Base-by-base conservation (phyloP, 2,113 vertebrate genomes). In the Herpetotheres cachinnans region DNA sequence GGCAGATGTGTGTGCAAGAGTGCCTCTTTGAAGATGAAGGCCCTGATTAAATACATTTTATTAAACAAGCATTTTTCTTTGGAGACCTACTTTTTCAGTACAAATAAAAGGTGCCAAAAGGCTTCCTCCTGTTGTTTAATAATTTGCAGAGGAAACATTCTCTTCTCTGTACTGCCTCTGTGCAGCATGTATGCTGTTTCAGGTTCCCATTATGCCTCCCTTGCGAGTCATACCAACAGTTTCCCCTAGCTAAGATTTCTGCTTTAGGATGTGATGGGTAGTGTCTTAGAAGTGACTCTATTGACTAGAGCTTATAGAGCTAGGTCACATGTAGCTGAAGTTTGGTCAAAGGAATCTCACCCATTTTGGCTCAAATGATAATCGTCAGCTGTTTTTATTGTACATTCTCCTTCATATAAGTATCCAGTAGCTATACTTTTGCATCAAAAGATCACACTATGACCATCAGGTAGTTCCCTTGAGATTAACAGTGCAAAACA, bases 381-480 rank as follows among this genome's bases (percentile, higher is more conserved):
- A 59, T 50, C 7, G 1, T 47, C 24, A 61, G 19, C 16, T 91
- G 18, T 2, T 82, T 61, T 69, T 50, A 20, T 5, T 25, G 12
- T 13, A 58, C 1, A 0, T 34, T 70, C 32, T 82, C 20, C 59
- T 63, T 73, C 55, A 27, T 0, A 0, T 74, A 69, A 61, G 7
- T 40, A 65, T 27, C 49, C 22, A 10, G 42, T 44, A 84, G 50
- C 46, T 61, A 32, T 50, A 65, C 32, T 49, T 86, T 83, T 82
- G 16, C 56, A 52, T 52, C 36, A 80, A 66, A 71, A 61, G 47
- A 47, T 70, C 44, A 32, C 11, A 36, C 20, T 24, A 21, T 42
- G 34, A 61, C 14, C 14, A 89, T 20, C 34, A 85, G 58, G 47
- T 21, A 44, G 12, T 32, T 82, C 7, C 17, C 9, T 11, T 38